Evolutionary conservation across 2,113 vertebrate genomes (phyloP).

Genomic region (Zapornia atra): DNA sequence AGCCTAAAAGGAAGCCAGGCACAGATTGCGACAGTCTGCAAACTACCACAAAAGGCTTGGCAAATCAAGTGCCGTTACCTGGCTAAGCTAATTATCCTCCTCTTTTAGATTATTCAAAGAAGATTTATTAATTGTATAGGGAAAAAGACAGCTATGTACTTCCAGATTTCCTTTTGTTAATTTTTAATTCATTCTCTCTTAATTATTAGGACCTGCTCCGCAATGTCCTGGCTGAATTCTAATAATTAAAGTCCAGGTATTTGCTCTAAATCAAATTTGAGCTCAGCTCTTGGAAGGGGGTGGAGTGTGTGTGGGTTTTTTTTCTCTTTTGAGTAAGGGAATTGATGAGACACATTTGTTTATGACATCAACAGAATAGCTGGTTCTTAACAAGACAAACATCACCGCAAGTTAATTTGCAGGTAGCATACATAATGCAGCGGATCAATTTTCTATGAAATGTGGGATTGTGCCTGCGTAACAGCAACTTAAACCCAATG

Average conservation of each 20-base stretch:
- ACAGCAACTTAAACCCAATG: not conserved
- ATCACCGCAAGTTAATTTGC: slow-evolving; percentile 33
- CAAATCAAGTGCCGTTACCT: not conserved
- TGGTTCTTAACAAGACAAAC: slow-evolving; percentile 31
- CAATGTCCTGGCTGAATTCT: not conserved
- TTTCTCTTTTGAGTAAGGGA: not conserved
- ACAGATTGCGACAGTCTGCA: not conserved
- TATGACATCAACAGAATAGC: not conserved
- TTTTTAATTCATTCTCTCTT: not conserved
- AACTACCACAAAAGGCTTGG: not conserved
- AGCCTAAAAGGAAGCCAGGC: not conserved
- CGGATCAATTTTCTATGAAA: not conserved
- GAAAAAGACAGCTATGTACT: not conserved
- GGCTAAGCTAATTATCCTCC: not conserved
- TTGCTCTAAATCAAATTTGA: not conserved
- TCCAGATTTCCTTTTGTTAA: not conserved
- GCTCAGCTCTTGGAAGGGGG: not conserved
- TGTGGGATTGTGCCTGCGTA: not conserved
- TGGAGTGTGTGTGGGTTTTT: not conserved
- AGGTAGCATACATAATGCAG: slow-evolving; percentile 11
- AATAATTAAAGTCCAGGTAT: slow-evolving; percentile 3
- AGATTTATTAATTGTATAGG: not conserved
- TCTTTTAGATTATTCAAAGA: not conserved
- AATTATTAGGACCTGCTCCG: not conserved
- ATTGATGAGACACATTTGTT: not conserved